These are phyloP conservation scores for Thymelicus lineola DNA, from an alignment of 2,888 invertebrate genomes.

Conservation along the genomic window DNA sequence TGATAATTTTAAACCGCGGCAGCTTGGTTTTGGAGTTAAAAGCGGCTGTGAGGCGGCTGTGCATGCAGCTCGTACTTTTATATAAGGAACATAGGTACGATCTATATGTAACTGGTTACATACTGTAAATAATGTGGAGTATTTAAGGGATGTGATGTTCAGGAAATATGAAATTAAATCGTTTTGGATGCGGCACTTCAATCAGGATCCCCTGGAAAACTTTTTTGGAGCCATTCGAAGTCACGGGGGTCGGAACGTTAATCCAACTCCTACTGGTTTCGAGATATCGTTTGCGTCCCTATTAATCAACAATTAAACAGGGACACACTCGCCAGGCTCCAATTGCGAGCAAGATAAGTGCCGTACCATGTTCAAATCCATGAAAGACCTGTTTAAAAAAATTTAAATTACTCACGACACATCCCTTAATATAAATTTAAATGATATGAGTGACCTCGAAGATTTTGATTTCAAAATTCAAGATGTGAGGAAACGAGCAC, in stretches of 20 bases:
- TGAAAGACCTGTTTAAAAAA: background rate
- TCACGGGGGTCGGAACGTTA: too few species aligned
- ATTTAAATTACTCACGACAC: background rate
- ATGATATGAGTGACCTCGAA: background rate
- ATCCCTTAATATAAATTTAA: background rate
- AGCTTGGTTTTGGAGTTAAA: too few species aligned
- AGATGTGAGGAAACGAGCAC: too few species aligned
- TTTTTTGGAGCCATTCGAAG: too few species aligned
- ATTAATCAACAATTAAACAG: background rate
- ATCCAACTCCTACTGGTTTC: background rate
- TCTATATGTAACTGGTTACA: constrained; percentile 25
- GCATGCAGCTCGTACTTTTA: too few species aligned
- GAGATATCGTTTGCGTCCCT: constrained; percentile 13
- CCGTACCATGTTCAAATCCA: background rate
- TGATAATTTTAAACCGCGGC: too few species aligned
- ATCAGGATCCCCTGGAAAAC: too few species aligned
- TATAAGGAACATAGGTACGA: constrained; percentile 14
- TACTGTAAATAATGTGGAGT: background rate
- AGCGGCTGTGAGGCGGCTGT: too few species aligned
- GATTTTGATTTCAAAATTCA: background rate
- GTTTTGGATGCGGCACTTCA: too few species aligned
- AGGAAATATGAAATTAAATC: too few species aligned
- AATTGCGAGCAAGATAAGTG: constrained; percentile 7
- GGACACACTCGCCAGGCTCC: constrained; percentile 2
- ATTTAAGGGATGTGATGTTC: too few species aligned